Evolutionary conservation across 2,888 invertebrate genomes (phyloP), one percentile per base, ranked within the genome.

Genomic region (Anthoptus insignis): DNA sequence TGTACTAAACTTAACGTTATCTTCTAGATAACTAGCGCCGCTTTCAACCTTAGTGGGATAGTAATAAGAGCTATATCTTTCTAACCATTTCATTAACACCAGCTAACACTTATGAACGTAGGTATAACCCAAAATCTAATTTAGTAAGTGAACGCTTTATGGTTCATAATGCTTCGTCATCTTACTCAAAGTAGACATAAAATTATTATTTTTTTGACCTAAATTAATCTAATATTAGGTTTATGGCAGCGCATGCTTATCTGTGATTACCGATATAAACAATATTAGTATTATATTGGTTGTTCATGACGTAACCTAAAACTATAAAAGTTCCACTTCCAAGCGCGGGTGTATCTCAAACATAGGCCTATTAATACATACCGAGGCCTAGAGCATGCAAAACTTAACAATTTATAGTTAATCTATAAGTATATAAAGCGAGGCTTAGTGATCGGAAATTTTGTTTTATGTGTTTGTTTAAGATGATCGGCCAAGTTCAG

Each of bases 211-310:
- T 45, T 45, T 45, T 45, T 42, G 45, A n/a, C 54, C 61, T 61
- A 61, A 61, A 61, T 54, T 34, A 54, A 61, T 47, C 19, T 47
- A 56, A 56, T 56, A 63, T 63, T 27, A 27, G 37, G 34, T 63
- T 63, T 56, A 63, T 63, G 56, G 45, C 45, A 63, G 37, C 45
- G 45, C 45, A 27, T n/a, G n/a, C n/a, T n/a, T n/a, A n/a, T n/a
- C n/a, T n/a, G n/a, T n/a, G n/a, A n/a, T n/a, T n/a, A n/a, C n/a
- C n/a, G n/a, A n/a, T n/a, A n/a, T n/a, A n/a, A n/a, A n/a, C n/a
- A n/a, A n/a, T n/a, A n/a, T n/a, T n/a, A n/a, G n/a, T n/a, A n/a
- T 53, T 39, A 53, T 61, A 52, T 53, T 60, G 50, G 39, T 54
- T 45, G 39, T 21, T 5, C 13, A 2, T 13, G 7, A 39, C n/a